These are phyloP conservation scores for Caerostris extrusa DNA, from an alignment of 1,140 invertebrate species.

Conservation along the genomic window DNA sequence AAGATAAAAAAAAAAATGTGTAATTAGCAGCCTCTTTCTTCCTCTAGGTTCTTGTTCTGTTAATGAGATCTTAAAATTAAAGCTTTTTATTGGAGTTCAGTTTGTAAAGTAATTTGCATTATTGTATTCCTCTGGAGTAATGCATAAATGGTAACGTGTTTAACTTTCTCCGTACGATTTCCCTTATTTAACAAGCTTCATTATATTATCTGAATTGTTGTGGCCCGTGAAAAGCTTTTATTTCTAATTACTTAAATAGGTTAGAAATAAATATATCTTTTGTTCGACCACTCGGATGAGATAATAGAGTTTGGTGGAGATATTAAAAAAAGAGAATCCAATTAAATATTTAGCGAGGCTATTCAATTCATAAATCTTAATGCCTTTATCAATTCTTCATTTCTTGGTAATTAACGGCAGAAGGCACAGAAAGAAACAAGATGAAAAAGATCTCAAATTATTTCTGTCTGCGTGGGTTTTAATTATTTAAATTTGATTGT, in stretches of 20 bases:
- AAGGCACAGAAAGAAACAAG: not conserved
- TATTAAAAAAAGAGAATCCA: not conserved
- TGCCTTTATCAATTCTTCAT: not conserved
- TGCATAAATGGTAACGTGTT: not conserved
- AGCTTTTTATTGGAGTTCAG: not conserved
- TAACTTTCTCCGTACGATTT: not conserved
- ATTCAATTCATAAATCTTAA: not conserved
- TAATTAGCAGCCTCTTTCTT: not conserved
- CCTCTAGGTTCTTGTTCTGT: not conserved
- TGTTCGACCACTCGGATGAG: not conserved
- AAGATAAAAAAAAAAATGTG: not conserved
- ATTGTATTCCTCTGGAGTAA: not conserved
- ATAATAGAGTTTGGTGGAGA: not conserved
- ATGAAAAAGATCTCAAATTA: not conserved
- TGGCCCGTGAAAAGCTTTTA: slow-evolving; percentile 11
- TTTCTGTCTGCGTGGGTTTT: no score
- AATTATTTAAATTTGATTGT: no score
- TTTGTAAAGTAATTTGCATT: slow-evolving; percentile 18
- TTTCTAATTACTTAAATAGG: slow-evolving; percentile 40
- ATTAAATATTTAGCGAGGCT: not conserved
- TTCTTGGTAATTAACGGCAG: not conserved
- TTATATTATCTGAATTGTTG: slow-evolving; percentile 23
- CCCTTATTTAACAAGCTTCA: slow-evolving; percentile 31
- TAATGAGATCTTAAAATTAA: slow-evolving; percentile 22
- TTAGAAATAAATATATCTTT: slow-evolving; percentile 21